phyloP scores from a whole-genome alignment of 2,113 vertebrate species.

The Patagioenas fasciata region DNA sequence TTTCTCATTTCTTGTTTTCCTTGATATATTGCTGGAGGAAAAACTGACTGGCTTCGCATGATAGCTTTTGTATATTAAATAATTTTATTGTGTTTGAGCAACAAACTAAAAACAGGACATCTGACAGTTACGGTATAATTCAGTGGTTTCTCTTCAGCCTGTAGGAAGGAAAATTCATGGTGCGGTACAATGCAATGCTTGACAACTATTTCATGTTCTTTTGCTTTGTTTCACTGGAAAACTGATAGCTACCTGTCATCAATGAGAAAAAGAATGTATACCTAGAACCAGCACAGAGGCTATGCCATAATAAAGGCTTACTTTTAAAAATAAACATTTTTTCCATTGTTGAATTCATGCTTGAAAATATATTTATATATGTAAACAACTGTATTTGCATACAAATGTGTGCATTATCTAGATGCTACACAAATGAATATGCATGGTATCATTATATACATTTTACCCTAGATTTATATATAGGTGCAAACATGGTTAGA shows the following conservation, averaged over 20 bases:
- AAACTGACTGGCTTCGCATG: constrained; percentile 23
- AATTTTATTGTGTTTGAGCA: constrained; percentile 71
- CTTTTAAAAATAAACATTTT: neutral
- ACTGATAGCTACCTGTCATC: constrained; percentile 50
- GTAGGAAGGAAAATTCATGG: constrained; percentile 18
- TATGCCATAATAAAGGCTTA: neutral
- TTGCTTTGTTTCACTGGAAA: constrained; percentile 50
- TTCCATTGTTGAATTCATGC: neutral
- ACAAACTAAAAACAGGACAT: constrained; percentile 65
- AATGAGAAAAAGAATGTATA: neutral
- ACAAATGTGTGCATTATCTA: neutral
- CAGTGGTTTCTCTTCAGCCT: constrained; percentile 15
- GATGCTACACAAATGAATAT: neutral
- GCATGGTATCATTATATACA: neutral
- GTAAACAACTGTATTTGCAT: neutral
- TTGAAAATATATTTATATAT: neutral
- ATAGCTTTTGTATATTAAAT: constrained; percentile 71
- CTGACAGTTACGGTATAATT: constrained; percentile 39
- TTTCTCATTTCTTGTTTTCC: constrained; percentile 66
- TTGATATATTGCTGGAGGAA: constrained; percentile 41
- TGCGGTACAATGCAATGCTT: neutral
- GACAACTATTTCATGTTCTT: constrained; percentile 30
- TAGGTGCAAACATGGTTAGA: neutral
- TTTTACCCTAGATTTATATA: neutral
- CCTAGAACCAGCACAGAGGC: neutral